Conservation (phyloP, 2,888 invertebrate species). For the Bhutanitis thaidina region DNA sequence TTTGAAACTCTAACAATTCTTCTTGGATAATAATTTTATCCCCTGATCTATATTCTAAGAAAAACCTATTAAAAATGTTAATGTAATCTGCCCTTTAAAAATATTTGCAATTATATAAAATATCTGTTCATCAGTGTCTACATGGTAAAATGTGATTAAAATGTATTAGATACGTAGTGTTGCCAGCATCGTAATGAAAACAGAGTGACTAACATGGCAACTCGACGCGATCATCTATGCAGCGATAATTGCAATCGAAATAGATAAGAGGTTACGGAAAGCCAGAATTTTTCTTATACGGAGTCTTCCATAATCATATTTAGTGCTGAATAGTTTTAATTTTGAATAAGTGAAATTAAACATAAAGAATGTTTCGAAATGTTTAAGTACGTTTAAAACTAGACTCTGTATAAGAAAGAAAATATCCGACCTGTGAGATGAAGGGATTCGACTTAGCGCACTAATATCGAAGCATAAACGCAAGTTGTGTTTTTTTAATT, state of each 20-base stretch:
- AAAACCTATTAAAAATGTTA: not conserved
- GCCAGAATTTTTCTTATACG: conserved; percentile 8
- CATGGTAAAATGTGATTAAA: conserved; percentile 41
- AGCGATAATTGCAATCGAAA: not conserved
- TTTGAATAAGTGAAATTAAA: conserved; percentile 8
- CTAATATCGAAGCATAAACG: conserved; percentile 60
- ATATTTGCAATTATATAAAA: not conserved
- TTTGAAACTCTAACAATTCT: no score
- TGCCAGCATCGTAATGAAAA: conserved; percentile 27
- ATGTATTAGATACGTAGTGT: conserved; percentile 37
- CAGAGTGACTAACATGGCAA: conserved; percentile 31
- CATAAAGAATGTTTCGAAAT: not conserved
- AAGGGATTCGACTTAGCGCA: conserved; percentile 41
- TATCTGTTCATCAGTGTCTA: conserved; percentile 14
- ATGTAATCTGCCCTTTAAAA: not conserved
- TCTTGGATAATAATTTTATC: no score
- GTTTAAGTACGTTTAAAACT: not conserved
- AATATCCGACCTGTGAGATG: conserved; percentile 17
- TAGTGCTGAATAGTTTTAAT: not conserved
- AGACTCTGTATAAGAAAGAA: conserved; percentile 14
- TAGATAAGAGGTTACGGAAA: not conserved
- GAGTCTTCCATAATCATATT: not conserved
- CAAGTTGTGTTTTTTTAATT: conserved; percentile 72
- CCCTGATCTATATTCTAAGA: no score
- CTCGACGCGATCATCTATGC: conserved; percentile 12